Evolutionary conservation across 1,140 invertebrate genomes (phyloP).

Genomic region (Drosophila pruinosa): DNA sequence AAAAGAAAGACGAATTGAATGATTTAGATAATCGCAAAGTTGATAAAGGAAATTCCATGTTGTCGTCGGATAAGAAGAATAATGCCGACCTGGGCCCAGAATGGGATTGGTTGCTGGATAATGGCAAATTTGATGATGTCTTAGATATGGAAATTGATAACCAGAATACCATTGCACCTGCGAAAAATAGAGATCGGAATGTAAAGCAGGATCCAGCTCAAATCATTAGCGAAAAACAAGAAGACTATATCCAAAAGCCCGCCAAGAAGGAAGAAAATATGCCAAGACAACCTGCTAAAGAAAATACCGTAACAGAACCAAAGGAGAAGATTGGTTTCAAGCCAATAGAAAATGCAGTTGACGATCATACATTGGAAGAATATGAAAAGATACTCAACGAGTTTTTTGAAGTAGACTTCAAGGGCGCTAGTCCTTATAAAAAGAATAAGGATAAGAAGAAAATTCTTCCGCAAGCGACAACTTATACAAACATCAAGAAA

Average conservation of each 20-base stretch:
- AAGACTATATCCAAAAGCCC: background rate
- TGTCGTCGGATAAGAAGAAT: background rate
- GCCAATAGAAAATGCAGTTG: background rate
- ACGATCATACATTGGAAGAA: no score
- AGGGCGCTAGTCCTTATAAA: no score
- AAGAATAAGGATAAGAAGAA: no score
- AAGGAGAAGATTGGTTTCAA: background rate
- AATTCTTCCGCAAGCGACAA: background rate
- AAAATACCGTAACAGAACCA: background rate
- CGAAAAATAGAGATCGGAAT: background rate
- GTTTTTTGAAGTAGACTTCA: no score
- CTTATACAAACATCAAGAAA: background rate
- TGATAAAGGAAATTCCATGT: no score
- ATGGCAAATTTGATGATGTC: background rate
- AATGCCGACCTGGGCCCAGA: conserved; percentile 8
- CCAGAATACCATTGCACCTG: no score
- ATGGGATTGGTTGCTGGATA: conserved; percentile 57
- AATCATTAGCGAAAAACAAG: background rate
- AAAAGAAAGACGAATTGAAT: no score
- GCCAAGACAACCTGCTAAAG: background rate
- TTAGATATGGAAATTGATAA: background rate
- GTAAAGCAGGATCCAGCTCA: background rate
- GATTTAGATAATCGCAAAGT: background rate
- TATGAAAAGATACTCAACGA: no score
- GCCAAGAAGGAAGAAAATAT: background rate